phyloP scores from a whole-genome alignment of 2,888 invertebrate genomes.

The Standfussiana lucernea region DNA sequence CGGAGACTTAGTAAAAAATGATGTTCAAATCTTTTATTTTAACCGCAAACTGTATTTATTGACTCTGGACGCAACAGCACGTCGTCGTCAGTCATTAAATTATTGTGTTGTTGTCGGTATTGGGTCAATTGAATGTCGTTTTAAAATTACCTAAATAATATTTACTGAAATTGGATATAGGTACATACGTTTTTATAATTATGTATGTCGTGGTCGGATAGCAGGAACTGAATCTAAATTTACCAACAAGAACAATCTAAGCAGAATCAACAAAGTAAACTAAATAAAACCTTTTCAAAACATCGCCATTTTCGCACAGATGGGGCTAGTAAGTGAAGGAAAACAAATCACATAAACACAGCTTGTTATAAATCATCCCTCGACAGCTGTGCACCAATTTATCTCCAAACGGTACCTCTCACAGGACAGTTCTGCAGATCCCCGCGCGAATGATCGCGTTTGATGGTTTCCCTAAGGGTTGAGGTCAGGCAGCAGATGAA shows the following conservation, averaged over 20 bases:
- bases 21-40: not conserved
- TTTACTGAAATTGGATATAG: not conserved
- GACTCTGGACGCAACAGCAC: not conserved
- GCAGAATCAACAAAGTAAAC: not conserved
- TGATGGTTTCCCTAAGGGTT: slow-evolving; percentile 52
- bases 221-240: not conserved
- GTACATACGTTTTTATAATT: not conserved
- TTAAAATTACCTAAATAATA: not conserved
- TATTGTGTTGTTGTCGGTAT: not conserved
- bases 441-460: slow-evolving; percentile 43
- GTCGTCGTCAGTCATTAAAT: not conserved
- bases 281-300: not conserved
- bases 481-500: slow-evolving; percentile 45
- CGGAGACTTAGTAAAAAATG: not conserved
- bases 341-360: slow-evolving; percentile 32
- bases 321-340: not conserved
- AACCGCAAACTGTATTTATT: not conserved
- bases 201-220: not conserved
- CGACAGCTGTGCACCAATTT: slow-evolving; percentile 52
- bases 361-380: slow-evolving; percentile 50
- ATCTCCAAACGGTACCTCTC: slow-evolving; percentile 47
- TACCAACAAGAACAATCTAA: not conserved
- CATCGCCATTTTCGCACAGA: not conserved
- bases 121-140: not conserved
- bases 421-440: slow-evolving; percentile 44